Evolutionary conservation across 2,888 invertebrate genomes (phyloP), one percentile per base, ranked within the genome.

Genomic region (Phrixothrix hirtus): DNA sequence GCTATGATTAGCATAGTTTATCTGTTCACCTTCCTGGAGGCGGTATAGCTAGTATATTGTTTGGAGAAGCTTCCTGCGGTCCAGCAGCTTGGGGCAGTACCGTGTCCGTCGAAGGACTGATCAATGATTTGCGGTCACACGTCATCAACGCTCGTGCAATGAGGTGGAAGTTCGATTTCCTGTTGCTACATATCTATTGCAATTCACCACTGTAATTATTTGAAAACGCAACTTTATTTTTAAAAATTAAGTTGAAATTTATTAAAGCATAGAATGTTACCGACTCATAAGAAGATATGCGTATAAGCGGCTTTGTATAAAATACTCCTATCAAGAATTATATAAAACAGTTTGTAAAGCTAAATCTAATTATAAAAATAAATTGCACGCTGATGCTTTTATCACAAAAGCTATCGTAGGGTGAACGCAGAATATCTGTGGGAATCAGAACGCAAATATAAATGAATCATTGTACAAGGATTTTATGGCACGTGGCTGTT

Each of bases 301-400:
- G n/a, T n/a, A n/a, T n/a, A 27, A 27, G 9, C 10, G 27, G 27
- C 9, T 11, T 11, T 31, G 11, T 31, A 34, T 34, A 34, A 34
- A 34, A 14, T 9, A n/a, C n/a, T 26, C 14, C 41, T 31, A 42
- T 42, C 31, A 31, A 42, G 42, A n/a, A 12, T 21, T 16, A 21
- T 10, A 16, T 12, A 17, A 17, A 31, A 31, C 10, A 12, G 16
- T 43, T 44, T 44, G 31, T 46, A 46, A 46, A 32, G 21, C 39
- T 16, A 69, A 71, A 72, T 71, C 72, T 72, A 72, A 72, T 72
- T 72, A 72, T 66, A 67, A 71, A 70, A 72, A 71, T 71, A 71
- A 70, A 70, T 71, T 70, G 68, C 65, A 57, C 61, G 62, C 59
- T 63, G 62, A 60, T 60, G 62, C 65, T 59, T 59, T 57, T 59